These are phyloP conservation scores for Mus spicilegus DNA, from an alignment of 2,113 vertebrate species.

Conservation along the genomic window DNA sequence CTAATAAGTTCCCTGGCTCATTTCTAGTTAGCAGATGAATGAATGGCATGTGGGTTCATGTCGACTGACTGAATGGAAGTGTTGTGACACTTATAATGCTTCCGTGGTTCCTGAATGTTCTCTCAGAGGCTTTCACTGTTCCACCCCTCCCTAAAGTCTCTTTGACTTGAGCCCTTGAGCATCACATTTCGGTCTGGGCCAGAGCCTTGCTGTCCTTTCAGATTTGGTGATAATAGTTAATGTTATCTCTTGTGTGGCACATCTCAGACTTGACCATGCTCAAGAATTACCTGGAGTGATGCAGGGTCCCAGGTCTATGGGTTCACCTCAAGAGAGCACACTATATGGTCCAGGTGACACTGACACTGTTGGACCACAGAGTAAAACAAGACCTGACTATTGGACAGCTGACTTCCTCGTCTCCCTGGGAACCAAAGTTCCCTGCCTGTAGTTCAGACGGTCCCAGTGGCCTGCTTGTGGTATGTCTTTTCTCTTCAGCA, in stretches of 20 bases:
- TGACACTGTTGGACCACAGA: not conserved
- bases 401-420: not conserved
- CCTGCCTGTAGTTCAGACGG: not conserved
- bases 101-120: not conserved
- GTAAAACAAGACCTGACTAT: not conserved
- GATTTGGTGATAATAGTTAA: not conserved
- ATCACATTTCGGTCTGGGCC: not conserved
- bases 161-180: not conserved
- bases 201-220: not conserved
- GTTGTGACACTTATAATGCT: not conserved
- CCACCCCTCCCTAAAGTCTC: not conserved
- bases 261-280: not conserved
- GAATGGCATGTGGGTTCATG: constrained; percentile 27
- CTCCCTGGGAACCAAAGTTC: not conserved
- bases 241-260: not conserved
- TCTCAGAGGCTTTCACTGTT: constrained; percentile 1
- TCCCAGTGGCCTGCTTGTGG: not conserved
- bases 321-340: not conserved
- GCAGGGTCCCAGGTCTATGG: not conserved
- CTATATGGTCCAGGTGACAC: not conserved
- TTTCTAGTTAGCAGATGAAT: constrained; percentile 45
- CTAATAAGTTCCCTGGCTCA: constrained; percentile 36
- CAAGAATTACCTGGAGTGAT: not conserved
- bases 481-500: not conserved
- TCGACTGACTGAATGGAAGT: constrained; percentile 31